phyloP scores from a whole-genome alignment of 2,113 vertebrate species.

The Orientallactaga bullata region DNA sequence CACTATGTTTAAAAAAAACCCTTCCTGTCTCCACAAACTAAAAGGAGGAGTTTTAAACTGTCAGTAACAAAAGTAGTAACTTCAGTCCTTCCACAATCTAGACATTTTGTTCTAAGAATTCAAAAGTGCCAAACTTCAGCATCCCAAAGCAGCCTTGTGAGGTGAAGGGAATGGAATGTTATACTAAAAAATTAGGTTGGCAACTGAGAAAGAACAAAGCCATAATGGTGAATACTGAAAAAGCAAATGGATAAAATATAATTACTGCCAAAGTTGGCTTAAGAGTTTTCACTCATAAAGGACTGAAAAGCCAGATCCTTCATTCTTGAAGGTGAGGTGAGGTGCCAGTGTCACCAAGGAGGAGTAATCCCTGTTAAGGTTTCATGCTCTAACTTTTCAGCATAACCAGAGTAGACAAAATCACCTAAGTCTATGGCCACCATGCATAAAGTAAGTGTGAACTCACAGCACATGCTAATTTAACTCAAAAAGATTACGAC shows the following conservation, averaged over 20 bases:
- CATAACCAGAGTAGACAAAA: neutral
- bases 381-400: neutral
- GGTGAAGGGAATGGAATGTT: neutral
- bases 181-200: neutral
- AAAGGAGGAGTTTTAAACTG: neutral
- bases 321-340: neutral
- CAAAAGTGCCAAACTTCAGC: neutral
- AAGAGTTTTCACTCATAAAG: neutral
- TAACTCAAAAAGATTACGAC: slow-evolving; percentile 40
- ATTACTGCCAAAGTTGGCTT: neutral
- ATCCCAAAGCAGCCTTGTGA: neutral
- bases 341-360: rapidly evolving
- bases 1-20: neutral
- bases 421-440: neutral
- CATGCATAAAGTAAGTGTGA: neutral
- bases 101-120: slow-evolving; percentile 50
- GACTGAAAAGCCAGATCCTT: rapidly evolving
- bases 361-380: neutral
- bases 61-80: slow-evolving; percentile 16
- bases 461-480: neutral
- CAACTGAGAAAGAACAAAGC: slow-evolving; percentile 1
- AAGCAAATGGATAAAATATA: neutral
- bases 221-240: neutral
- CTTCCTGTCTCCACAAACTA: neutral
- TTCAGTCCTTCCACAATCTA: neutral